phyloP scores from a whole-genome alignment of 2,797 vertebrate genomes.

The Geotria australis region DNA sequence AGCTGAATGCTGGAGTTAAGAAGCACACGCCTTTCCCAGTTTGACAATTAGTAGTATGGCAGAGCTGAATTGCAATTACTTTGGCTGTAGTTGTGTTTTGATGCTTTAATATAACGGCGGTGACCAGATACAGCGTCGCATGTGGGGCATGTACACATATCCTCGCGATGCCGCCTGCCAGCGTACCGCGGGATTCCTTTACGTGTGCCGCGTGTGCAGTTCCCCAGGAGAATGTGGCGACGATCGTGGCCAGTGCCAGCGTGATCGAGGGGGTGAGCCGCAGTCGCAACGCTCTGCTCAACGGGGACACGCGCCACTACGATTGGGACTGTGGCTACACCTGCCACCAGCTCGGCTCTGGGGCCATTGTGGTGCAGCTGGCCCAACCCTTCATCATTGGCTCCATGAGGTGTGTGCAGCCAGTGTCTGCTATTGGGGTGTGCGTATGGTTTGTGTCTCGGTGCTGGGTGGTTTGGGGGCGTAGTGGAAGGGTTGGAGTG shows the following conservation, averaged over 20 bases:
- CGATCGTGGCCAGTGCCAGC: constrained; percentile 51
- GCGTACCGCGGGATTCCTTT: no score
- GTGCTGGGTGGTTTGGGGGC: no score
- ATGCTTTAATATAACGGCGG: no score
- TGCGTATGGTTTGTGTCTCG: not conserved
- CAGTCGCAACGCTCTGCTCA: constrained; percentile 66
- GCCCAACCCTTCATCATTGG: constrained; percentile 66
- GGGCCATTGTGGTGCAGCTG: constrained; percentile 78
- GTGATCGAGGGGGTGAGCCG: constrained; percentile 86
- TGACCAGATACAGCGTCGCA: no score
- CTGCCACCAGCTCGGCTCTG: constrained; percentile 79
- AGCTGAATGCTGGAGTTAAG: no score
- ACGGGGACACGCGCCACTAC: constrained; percentile 80
- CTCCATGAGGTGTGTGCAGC: constrained; percentile 36
- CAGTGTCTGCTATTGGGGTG: not conserved
- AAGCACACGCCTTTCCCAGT: no score
- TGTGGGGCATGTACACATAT: no score
- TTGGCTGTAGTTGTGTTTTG: no score
- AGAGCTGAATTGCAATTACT: no score
- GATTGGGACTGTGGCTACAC: constrained; percentile 98
- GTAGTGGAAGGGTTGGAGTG: no score
- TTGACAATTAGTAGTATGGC: no score
- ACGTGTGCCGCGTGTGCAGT: constrained; percentile 14
- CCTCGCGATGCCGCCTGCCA: no score
- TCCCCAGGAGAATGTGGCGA: constrained; percentile 59